Evolutionary conservation across 2,888 invertebrate genomes (phyloP), one percentile per base, ranked within the genome.

Genomic region (Coleophora flavipennella): DNA sequence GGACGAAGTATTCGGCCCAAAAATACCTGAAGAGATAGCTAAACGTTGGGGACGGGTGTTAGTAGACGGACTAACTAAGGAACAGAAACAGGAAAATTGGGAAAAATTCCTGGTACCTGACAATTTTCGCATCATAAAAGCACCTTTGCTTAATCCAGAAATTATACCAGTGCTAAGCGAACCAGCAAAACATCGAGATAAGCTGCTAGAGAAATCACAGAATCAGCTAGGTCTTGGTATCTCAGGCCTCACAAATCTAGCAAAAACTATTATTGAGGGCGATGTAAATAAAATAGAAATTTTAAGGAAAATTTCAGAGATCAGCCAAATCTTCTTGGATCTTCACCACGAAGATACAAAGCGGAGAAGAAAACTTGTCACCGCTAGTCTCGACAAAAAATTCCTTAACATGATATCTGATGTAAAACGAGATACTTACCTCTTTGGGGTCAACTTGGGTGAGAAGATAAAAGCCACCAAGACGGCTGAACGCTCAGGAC

Each of bases 401-500:
- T 45, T 45, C 11, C 2, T 11, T 1, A n/a, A 41, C 8, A 42
- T 46, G 10, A 34, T 46, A 1, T 8, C 14, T 3, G 42, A 41
- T 11, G 40, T 38, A 1, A 35, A 45, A 27, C 41, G 45, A 14
- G 48, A 48, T 11, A 13, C 36, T 1, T 36, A 28, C 4, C 31
- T 46, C 3, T 49, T 49, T 31, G 49, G 45, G 2, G 34, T 26
- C 8, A 38, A 41, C 10, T 14, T 43, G 2, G 32, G 34, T 2
- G 46, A 44, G 12, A 48, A 44, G 39, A 48, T 45, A 29, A 48
- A 44, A 13, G 40, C 42, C 8, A 34, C 36, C 0, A 43, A 48
- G 13, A 35, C 45, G 7, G 44, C 43, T 1, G 47, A 47, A 11
- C 34, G 34, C 28, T 44, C 43, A 9, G 41, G 47, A 0, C 14